Base-by-base conservation (phyloP, 2,113 vertebrate species). In the Etia nguti region DNA sequence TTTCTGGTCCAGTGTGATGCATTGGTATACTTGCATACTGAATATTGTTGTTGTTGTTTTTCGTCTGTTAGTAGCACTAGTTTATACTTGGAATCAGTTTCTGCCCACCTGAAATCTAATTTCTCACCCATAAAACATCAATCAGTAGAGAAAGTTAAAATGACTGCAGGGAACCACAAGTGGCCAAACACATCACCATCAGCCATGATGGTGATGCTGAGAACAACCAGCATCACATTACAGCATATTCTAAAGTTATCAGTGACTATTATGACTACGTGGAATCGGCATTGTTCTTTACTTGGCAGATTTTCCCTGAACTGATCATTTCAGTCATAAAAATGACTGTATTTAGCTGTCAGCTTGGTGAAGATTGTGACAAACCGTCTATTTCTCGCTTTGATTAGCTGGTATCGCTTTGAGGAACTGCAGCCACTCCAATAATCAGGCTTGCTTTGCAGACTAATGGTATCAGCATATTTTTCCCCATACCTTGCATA, bases 31-130 rank as follows among this genome's bases (percentile, higher is more conserved):
- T 15, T 59, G 22, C n/a, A 15, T 80, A 88, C 88, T 85, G 50
- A 73, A 84, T 91, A n/a, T n/a, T n/a, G n/a, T 82, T 34, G 56
- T 43, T 10, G 34, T 57, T 22, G 18, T 90, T 55, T 83, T 90
- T 81, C 22, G 79, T 62, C 70, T 57, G 22, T 83, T 83, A 43
- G 87, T 68, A 80, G 83, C 82, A 81, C 31, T 46, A 41, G 46
- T 75, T 87, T 92, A 80, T 43, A 34, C 5, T 29, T 6, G 9
- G 41, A 86, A 88, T 93, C 48, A 87, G 20, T 85, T 80, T 82
- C 52, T 36, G 55, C 59, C 84, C 9, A 18, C 82, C 31, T 55
- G 24, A 82, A 43, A 70, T 84, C 77, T 68, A 8, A 29, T 84
- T 55, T 36, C 56, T 55, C 84, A 52, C 18, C 26, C 16, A 4